phyloP scores from a whole-genome alignment of 1,140 invertebrate species.

The Drosophila mauritiana region DNA sequence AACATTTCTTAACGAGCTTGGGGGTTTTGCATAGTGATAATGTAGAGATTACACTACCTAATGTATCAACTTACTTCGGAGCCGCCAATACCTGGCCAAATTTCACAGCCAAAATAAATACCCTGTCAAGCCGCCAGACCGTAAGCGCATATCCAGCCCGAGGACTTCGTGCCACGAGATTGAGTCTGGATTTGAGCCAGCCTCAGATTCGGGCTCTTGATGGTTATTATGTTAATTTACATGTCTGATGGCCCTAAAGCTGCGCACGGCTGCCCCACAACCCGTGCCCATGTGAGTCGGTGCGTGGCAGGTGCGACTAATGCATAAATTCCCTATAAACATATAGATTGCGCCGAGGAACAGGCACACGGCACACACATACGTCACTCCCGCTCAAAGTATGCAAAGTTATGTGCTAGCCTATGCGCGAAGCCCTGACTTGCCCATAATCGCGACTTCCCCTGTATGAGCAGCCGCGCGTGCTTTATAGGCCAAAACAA shows the following conservation, averaged over 20 bases:
- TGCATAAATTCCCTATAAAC: constrained; percentile 71
- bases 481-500: constrained; percentile 72
- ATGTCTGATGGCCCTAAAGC: constrained; percentile 68
- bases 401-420: constrained; percentile 55
- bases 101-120: constrained; percentile 35
- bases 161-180: constrained; percentile 20
- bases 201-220: constrained; percentile 50
- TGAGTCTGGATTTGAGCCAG: constrained; percentile 44
- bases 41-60: no score
- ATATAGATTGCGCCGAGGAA: constrained; percentile 18
- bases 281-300: constrained; percentile 5
- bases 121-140: constrained; percentile 40
- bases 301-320: constrained; percentile 62
- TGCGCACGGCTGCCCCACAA: constrained; percentile 4
- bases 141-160: constrained; percentile 63
- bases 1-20: no score
- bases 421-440: constrained; percentile 43
- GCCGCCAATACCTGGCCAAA: no score
- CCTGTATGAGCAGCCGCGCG: constrained; percentile 70
- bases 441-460: constrained; percentile 6
- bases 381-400: constrained; percentile 14
- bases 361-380: neutral
- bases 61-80: no score
- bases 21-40: no score
- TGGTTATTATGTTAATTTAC: constrained; percentile 76